phyloP scores from a whole-genome alignment of 2,113 vertebrate genomes.

The Nettapus auritus region DNA sequence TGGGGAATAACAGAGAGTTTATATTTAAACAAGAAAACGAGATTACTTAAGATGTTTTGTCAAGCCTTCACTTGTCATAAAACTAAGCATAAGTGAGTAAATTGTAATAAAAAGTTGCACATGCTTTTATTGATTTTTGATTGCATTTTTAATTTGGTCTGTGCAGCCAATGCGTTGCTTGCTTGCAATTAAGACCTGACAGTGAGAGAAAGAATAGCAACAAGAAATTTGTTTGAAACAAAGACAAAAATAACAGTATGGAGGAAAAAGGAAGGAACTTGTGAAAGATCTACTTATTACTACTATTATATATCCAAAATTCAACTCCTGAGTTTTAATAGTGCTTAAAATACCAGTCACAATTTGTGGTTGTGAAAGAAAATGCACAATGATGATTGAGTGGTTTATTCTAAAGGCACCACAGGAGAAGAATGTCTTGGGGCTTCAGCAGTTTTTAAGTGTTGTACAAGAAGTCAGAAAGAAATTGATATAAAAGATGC shows the following conservation, averaged over 20 bases:
- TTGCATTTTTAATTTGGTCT: neutral
- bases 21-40: neutral
- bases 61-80: neutral
- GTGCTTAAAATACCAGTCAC: neutral
- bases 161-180: neutral
- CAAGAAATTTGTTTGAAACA: neutral
- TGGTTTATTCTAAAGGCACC: neutral
- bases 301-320: constrained; percentile 16
- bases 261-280: constrained; percentile 10
- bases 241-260: neutral
- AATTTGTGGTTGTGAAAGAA: neutral
- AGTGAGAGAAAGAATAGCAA: neutral
- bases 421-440: neutral
- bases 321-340: neutral
- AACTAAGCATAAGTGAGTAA: neutral
- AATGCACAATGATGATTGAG: neutral
- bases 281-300: neutral
- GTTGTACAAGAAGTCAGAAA: neutral
- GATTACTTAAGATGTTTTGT: neutral
- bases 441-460: neutral
- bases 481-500: constrained; percentile 42
- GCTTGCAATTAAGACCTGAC: neutral
- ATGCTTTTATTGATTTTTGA: neutral
- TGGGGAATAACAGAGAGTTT: neutral
- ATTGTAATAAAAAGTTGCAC: neutral